Conservation (phyloP, 2,888 invertebrate species). For the Fragum fragum region DNA sequence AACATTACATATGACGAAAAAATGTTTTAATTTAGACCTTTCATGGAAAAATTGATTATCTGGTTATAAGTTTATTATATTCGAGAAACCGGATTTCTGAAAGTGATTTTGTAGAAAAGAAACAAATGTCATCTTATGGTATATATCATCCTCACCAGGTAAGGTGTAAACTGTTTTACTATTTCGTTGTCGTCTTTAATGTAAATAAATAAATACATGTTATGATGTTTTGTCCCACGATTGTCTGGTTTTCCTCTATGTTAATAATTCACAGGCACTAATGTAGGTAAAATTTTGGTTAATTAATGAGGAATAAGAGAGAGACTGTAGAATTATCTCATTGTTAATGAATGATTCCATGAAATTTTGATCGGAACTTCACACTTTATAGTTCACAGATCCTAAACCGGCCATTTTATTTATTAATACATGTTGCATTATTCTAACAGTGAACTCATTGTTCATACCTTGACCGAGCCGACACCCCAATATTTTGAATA, state of each 20-base stretch:
- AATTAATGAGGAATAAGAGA: conserved; percentile 22
- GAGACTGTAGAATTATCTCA: conserved; percentile 35
- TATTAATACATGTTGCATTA: conserved; percentile 57
- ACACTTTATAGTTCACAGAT: conserved; percentile 33
- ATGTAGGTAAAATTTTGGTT: conserved; percentile 34
- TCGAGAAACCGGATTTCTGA: not conserved
- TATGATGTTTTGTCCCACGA: not conserved
- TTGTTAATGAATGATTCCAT: conserved; percentile 67
- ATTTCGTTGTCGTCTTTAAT: conserved; percentile 11
- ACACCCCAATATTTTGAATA: conserved; percentile 21
- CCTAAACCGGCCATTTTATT: conserved; percentile 44
- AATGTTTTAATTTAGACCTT: not conserved
- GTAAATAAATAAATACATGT: conserved; percentile 20
- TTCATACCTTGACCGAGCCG: conserved; percentile 8
- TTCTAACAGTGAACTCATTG: conserved; percentile 21
- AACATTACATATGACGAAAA: not conserved
- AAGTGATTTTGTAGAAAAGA: not conserved
- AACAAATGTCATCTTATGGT: conserved; percentile 64
- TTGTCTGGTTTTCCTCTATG: conserved; percentile 7
- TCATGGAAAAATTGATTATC: no score
- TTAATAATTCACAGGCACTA: conserved; percentile 29
- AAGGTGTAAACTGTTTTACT: conserved; percentile 25
- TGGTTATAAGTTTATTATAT: no score
- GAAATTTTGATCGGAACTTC: conserved; percentile 60
- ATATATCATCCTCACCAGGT: conserved; percentile 67